Evolutionary conservation across 2,888 invertebrate genomes (phyloP).

Genomic region (Pollenia amentaria): DNA sequence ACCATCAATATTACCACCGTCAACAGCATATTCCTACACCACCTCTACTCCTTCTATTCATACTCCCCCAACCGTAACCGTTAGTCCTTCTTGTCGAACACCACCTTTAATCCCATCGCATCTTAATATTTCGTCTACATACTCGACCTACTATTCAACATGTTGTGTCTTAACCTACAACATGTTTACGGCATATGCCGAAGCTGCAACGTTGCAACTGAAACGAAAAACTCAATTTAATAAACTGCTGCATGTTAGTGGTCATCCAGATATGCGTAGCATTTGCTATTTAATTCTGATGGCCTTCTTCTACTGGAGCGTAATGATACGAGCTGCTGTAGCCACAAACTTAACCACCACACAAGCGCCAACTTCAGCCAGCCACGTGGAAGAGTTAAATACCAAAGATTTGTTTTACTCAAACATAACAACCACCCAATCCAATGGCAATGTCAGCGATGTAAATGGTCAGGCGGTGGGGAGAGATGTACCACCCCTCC

Average conservation of each 20-base stretch:
- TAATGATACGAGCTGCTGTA: conserved; percentile 81
- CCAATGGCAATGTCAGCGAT: not conserved
- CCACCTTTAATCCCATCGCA: conserved; percentile 4
- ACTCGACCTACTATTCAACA: conserved; percentile 51
- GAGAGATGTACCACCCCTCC: conserved; percentile 6
- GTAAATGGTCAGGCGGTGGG: not conserved
- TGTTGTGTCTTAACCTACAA: conserved; percentile 69
- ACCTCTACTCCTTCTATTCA: conserved; percentile 6
- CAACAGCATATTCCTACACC: conserved; percentile 36
- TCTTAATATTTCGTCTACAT: conserved; percentile 25
- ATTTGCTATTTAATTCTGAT: conserved; percentile 79
- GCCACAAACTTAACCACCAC: conserved; percentile 74
- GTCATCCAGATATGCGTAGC: conserved; percentile 74
- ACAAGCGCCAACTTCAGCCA: conserved; percentile 57
- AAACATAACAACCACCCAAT: conserved; percentile 38
- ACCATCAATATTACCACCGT: conserved; percentile 38
- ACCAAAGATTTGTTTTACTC: conserved; percentile 30
- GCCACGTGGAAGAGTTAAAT: conserved; percentile 48
- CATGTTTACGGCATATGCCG: conserved; percentile 67
- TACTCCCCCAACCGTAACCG: not conserved
- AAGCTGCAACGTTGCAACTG: conserved; percentile 70
- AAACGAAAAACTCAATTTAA: conserved; percentile 73
- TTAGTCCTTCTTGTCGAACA: not conserved
- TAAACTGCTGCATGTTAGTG: conserved; percentile 63
- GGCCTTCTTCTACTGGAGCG: conserved; percentile 81